phyloP scores from a whole-genome alignment of 2,113 vertebrate species.

The Corvus cornix region DNA sequence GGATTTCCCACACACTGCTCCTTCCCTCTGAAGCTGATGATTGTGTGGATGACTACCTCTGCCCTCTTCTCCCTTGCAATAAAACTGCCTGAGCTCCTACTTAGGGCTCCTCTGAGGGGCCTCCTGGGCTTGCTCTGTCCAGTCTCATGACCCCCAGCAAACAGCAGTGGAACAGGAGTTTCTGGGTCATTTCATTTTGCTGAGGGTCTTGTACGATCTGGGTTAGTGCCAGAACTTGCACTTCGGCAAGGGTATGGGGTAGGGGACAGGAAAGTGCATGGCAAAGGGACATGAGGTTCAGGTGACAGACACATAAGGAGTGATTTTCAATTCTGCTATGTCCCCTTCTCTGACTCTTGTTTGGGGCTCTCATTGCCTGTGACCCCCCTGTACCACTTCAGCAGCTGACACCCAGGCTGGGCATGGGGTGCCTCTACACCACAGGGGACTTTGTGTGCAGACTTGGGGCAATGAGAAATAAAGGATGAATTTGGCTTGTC shows the following conservation, averaged over 20 bases:
- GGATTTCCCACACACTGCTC: neutral
- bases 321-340: neutral
- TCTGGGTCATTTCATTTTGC: neutral
- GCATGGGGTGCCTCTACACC: neutral
- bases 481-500: neutral
- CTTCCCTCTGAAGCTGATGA: neutral
- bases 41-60: neutral
- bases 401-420: neutral
- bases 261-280: neutral
- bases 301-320: neutral
- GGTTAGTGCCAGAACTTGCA: neutral
- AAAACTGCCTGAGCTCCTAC: neutral
- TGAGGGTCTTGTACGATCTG: neutral
- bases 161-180: neutral
- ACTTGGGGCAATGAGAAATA: neutral
- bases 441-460: too few relatives aligned
- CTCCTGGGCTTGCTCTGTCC: neutral
- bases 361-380: neutral
- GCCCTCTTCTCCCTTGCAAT: neutral
- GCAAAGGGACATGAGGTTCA: fast-evolving
- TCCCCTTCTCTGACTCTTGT: neutral
- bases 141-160: neutral
- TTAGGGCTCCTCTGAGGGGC: neutral
- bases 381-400: neutral
- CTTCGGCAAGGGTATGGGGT: neutral